Evolutionary conservation across 2,113 vertebrate genomes (phyloP).

Genomic region (Chascanopsetta lugubris): DNA sequence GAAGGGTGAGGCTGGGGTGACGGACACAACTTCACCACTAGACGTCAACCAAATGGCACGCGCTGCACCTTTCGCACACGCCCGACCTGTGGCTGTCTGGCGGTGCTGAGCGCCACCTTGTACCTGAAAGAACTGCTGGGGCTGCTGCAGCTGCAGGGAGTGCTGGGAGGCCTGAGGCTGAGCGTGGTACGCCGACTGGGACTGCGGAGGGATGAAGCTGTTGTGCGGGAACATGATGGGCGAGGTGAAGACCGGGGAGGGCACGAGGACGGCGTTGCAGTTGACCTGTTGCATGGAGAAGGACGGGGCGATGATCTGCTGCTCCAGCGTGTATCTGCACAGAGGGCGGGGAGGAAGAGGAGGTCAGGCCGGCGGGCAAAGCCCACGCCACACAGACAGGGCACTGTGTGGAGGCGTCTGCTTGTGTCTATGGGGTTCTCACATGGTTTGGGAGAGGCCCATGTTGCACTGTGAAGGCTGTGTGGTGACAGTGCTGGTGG

Average conservation of each 20-base stretch:
- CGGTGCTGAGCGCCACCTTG: no score
- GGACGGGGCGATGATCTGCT: slow-evolving; percentile 75
- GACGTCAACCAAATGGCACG: no score
- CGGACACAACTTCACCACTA: no score
- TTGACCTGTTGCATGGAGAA: slow-evolving; percentile 79
- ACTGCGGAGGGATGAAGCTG: slow-evolving; percentile 76
- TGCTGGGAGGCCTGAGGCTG: slow-evolving; percentile 77
- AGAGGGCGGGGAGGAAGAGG: not conserved
- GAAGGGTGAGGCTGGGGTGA: no score
- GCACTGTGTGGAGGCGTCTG: not conserved
- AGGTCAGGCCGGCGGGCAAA: slow-evolving; percentile 24
- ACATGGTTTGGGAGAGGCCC: slow-evolving; percentile 80
- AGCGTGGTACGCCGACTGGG: slow-evolving; percentile 73
- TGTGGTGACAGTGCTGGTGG: slow-evolving; percentile 71
- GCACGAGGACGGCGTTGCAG: slow-evolving; percentile 74
- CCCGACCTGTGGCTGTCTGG: no score
- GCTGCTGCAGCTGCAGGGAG: slow-evolving; percentile 77
- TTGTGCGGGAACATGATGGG: slow-evolving; percentile 82
- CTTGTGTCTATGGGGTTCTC: slow-evolving; percentile 31
- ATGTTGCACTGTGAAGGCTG: slow-evolving; percentile 81
- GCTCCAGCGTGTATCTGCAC: slow-evolving; percentile 83
- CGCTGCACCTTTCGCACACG: no score
- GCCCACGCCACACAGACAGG: not conserved
- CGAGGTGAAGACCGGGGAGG: slow-evolving; percentile 76
- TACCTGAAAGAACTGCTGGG: slow-evolving; percentile 86